Percentiles rank a stretch among this genome's conserved stretches.
These are phyloP conservation scores for Solea solea DNA, from an alignment of 2,113 vertebrate genomes.

Conservation along the genomic window DNA sequence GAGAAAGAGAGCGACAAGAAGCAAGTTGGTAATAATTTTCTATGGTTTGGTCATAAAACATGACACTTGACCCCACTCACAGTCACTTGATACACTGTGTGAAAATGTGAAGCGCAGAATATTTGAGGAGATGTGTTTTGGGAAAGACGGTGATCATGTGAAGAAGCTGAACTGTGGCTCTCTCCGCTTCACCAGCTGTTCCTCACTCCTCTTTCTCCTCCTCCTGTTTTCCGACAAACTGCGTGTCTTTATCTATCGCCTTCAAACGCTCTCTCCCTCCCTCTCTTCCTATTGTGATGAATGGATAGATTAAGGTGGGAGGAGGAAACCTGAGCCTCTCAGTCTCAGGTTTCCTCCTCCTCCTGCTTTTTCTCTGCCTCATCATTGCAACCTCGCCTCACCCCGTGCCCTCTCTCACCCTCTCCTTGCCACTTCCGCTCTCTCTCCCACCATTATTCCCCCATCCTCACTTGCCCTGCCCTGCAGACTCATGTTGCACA, in stretches of 20 bases:
- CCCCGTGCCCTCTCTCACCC: constrained; percentile 55
- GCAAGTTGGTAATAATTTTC: not conserved
- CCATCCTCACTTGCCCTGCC: constrained; percentile 46
- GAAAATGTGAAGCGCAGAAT: not conserved
- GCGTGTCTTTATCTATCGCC: constrained; percentile 57
- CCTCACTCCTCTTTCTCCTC: not conserved
- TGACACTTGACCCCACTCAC: not conserved
- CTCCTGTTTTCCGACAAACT: not conserved
- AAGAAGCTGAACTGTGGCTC: no score
- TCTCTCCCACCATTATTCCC: constrained; percentile 75
- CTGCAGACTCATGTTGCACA: constrained; percentile 79
- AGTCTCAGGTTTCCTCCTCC: constrained; percentile 77
- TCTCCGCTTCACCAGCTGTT: constrained; percentile 26
- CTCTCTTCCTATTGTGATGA: constrained; percentile 53
- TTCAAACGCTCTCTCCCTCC: constrained; percentile 54
- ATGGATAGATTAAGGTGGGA: constrained; percentile 54
- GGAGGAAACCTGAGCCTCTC: constrained; percentile 24
- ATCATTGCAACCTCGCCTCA: constrained; percentile 31
- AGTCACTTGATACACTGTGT: not conserved
- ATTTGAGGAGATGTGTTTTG: not conserved
- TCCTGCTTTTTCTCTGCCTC: constrained; percentile 38
- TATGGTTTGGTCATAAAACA: not conserved
- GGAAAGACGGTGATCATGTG: not conserved
- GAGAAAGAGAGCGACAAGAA: not conserved
- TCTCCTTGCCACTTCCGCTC: constrained; percentile 53